A percentile compares a stretch with the other conserved stretches of the same genome.
Conservation (phyloP, 2,113 vertebrate species). For the Castor canadensis region DNA sequence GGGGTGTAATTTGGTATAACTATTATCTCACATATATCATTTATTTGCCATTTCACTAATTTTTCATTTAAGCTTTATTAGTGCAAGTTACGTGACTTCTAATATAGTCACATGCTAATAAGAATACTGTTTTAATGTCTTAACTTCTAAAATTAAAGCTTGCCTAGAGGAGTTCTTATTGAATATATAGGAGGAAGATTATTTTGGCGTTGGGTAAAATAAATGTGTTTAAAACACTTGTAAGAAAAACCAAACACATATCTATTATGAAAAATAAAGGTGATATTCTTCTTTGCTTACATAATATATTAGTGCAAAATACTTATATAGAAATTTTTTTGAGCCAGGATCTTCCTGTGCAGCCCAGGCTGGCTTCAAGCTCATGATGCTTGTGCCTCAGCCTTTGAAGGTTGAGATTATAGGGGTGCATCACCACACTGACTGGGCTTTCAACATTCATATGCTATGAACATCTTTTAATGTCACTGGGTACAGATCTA, state of each 20-base stretch:
- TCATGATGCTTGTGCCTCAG: too few relatives aligned
- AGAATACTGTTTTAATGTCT: background rate
- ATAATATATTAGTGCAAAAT: background rate
- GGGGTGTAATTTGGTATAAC: background rate
- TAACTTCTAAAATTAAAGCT: constrained; percentile 5
- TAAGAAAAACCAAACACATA: constrained; percentile 4
- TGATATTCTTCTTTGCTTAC: constrained; percentile 5
- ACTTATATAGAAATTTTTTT: constrained; percentile 12
- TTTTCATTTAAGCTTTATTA: background rate
- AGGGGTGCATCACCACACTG: background rate
- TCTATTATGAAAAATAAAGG: background rate
- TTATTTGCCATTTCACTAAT: background rate
- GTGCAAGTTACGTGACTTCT: background rate
- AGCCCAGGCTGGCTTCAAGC: too few relatives aligned
- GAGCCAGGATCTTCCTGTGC: too few relatives aligned
- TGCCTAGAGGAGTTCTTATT: background rate
- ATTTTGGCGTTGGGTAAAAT: constrained; percentile 32
- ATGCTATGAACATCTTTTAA: background rate
- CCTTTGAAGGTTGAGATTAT: too few relatives aligned
- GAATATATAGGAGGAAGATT: background rate
- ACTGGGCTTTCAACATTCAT: background rate
- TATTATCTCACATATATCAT: background rate
- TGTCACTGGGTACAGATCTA: background rate
- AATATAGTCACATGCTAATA: background rate
- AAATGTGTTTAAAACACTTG: constrained; percentile 25